Evolutionary conservation across 1,140 invertebrate genomes (phyloP), one percentile per base, ranked within the genome.

Genomic region (Lasaia peninsularis): DNA sequence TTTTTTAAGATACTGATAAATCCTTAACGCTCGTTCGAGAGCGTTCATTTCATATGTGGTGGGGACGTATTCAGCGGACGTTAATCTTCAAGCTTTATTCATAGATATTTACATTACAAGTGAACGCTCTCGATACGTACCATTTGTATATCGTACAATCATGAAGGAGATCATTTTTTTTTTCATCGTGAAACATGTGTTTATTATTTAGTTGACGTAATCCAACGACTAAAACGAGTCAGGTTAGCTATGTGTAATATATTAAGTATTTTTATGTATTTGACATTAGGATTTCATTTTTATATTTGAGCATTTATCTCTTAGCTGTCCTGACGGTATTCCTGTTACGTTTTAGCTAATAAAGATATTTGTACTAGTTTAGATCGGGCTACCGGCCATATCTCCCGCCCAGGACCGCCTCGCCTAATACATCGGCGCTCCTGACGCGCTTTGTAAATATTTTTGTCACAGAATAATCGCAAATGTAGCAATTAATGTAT

Each of bases 391-490:
- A 57, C 49, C 58, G 59, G 58, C 32, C n/a, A 58, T 9, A 67
- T 59, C 54, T 37, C 61, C 56, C 56, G 54, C 54, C 56, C 61
- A 66, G 65, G 65, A 60, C 72, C 69, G 78, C 71, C 73, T 82
- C 74, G 75, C 79, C 80, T 78, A 77, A 80, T 67, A 73, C 63
- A 58, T 65, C 57, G 72, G 79, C 81, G 71, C 79, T 80, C 72
- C 80, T 67, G 58, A 65, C 67, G 80, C 81, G 81, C 78, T 81
- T 85, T 88, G 85, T 88, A 88, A 88, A 88, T 88, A 88, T 85
- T 86, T 83, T 84, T 83, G 83, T 88, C 83, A 84, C 83, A 86
- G 83, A 86, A 86, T 88, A 88, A 86, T 88, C 85, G 78, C 82
- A 83, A 80, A 84, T 78, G 78, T 86, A 88, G 80, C 70, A 77